Base-by-base conservation (phyloP, 2,797 vertebrate genomes). In the Pagetopsis macropterus region DNA sequence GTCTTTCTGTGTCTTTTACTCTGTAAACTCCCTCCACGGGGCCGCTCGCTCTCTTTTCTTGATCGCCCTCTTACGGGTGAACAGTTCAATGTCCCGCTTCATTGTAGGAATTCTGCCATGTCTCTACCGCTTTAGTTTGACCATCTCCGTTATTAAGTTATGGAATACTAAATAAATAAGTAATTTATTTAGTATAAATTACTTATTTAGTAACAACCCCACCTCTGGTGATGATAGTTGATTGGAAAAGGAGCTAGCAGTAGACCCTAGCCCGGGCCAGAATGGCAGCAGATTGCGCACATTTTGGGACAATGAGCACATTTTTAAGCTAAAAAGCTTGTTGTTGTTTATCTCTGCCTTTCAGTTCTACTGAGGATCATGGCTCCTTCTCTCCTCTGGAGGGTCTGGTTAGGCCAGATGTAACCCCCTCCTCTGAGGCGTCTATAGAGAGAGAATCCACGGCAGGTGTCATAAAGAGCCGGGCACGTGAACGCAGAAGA, bases 351-450 rank as follows among this genome's bases (percentile, higher is more conserved):
- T 4, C 9, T 0, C 37, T 62, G 15, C 6, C 15, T 58, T 82
- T 56, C 84, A 96, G 95, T 79, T 92, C 93, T 11, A 92, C 91
- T 0, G 94, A 94, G 17, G 94, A 95, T 50, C 93, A 94, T 1
- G 70, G 89, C 62, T 84, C 94, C 3, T 94, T 92, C 65, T 79
- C 89, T 33, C 52, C 92, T 9, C 75, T 94, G 78, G 95, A 95
- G 58, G 88, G 87, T 72, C 83, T 94, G 3, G 67, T 81, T 1
- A 84, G 93, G n/a, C 95, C 94, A 2, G 95, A 96, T 11, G 82
- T 95, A 55, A 91, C 94, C 27, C 91, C 79, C 7, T 94, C 93
- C 17, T 95, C 94, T 0, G 94, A 94, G 68, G 88, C 93, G 0
- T 95, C 93, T 0, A 90, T 83, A n/a, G 95, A 95, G 62, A 92